Conservation (phyloP, 2,888 invertebrate genomes). For the Ophraella communa region DNA sequence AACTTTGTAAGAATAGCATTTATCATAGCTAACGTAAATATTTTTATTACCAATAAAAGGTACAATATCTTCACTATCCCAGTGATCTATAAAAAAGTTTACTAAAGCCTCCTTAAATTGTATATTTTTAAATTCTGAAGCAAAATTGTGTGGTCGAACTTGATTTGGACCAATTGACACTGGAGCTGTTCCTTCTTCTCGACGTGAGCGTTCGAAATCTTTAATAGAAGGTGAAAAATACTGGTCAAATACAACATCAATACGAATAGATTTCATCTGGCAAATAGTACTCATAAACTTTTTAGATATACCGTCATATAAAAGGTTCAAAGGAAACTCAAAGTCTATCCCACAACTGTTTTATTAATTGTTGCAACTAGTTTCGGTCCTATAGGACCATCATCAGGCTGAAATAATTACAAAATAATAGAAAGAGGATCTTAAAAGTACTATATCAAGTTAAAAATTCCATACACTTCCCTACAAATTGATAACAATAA, state of each 20-base stretch:
- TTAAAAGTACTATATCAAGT: too few relatives aligned
- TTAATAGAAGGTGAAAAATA: neutral
- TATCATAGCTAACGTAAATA: conserved; percentile 28
- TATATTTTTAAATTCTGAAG: conserved; percentile 22
- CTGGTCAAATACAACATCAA: neutral
- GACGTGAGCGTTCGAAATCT: neutral
- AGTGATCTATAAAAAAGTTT: conserved; percentile 30
- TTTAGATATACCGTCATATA: too few relatives aligned
- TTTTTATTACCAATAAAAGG: conserved; percentile 30
- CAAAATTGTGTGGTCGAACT: neutral
- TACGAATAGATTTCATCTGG: neutral
- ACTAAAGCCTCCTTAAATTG: conserved; percentile 31
- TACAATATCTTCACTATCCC: conserved; percentile 23
- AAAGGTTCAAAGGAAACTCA: too few relatives aligned
- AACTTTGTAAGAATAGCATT: conserved; percentile 27
- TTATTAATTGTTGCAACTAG: too few relatives aligned
- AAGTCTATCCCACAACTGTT: too few relatives aligned
- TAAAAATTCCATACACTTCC: too few relatives aligned
- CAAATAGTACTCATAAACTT: too few relatives aligned
- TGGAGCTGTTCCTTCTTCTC: neutral
- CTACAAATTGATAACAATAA: too few relatives aligned
- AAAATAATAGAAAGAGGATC: too few relatives aligned
- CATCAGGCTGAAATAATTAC: too few relatives aligned
- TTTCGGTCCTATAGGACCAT: too few relatives aligned
- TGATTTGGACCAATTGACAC: neutral